Base-by-base conservation (phyloP, 2,797 vertebrate genomes). In the Peromyscus melanophrys region DNA sequence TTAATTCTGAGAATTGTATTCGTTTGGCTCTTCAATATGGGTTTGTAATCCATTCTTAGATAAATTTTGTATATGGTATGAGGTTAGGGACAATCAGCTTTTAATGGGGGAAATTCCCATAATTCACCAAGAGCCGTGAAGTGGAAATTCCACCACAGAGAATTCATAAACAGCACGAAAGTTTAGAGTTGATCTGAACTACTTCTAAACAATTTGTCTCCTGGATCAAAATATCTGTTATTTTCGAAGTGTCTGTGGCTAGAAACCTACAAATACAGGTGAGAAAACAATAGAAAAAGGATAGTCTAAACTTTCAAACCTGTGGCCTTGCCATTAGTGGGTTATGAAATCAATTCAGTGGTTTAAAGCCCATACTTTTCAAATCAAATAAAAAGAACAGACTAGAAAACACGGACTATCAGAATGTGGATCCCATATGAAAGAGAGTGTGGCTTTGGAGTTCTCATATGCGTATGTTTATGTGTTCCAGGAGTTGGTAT, bases 321-420 rank as follows among this genome's bases (percentile, higher is more conserved):
- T 80, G 43, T 89, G 63, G 52, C 52, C 69, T 97, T 71, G 17
- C 73, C 34, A 52, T 43, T 69, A 89, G 59, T 96, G 40, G 82
- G 57, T 95, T 92, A 90, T 92, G 31, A 85, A 95, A 86, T 95
- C 76, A 88, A 5, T 65, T 80, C 89, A 89, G 19, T 89, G 65
- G 63, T 16, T 89, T 81, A 93, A 87, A 97, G 37, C 21, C 29
- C 81, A 63, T 67, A 88, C 82, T 76, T 91, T 96, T 95, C 78
- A 88, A 89, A 77, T 93, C 88, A 93, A 93, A 65, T 91, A 81
- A 89, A 96, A 97, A 92, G 83, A 85, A 92, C 59, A 88, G n/a
- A 89, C 82, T 11, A 57, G 83, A 73, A 92, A 96, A 94, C 52
- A 95, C n/a, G 95, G 89, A 92, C 71, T 23, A 55, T 88, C n/a